Conservation (phyloP, 2,888 invertebrate species). For the Pogonocherus hispidulus region DNA sequence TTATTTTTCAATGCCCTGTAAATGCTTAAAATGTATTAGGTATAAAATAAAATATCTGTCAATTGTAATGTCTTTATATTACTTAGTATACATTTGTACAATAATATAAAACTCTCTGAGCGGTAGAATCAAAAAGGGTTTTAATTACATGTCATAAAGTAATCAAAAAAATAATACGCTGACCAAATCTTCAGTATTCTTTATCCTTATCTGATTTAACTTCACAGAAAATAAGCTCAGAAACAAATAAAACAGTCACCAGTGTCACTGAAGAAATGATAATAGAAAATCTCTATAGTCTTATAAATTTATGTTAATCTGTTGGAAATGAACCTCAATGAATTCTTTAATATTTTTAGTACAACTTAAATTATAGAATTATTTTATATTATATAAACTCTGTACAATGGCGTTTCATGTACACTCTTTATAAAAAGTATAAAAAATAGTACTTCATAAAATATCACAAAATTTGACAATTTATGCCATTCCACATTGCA, state of each 20-base stretch:
- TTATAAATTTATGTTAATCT: background rate
- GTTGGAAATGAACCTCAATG: background rate
- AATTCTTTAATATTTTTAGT: no score
- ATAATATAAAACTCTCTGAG: background rate
- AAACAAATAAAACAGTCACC: background rate
- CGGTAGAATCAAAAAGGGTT: background rate
- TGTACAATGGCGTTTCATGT: no score
- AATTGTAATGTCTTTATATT: no score
- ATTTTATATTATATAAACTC: no score
- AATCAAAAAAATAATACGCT: conserved; percentile 11
- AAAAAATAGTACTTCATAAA: background rate
- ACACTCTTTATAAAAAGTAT: no score
- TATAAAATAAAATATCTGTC: no score
- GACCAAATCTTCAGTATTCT: conserved; percentile 11
- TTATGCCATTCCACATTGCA: background rate
- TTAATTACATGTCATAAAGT: conserved; percentile 4
- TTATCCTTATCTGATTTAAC: background rate
- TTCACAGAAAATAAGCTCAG: background rate
- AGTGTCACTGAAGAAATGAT: no score
- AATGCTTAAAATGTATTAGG: no score
- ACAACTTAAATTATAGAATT: no score
- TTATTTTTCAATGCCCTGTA: no score
- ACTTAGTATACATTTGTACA: no score
- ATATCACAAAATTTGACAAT: conserved; percentile 21
- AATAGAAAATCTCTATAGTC: background rate